Evolutionary conservation across 2,888 invertebrate genomes (phyloP).

Genomic region (Atethmia centrago): DNA sequence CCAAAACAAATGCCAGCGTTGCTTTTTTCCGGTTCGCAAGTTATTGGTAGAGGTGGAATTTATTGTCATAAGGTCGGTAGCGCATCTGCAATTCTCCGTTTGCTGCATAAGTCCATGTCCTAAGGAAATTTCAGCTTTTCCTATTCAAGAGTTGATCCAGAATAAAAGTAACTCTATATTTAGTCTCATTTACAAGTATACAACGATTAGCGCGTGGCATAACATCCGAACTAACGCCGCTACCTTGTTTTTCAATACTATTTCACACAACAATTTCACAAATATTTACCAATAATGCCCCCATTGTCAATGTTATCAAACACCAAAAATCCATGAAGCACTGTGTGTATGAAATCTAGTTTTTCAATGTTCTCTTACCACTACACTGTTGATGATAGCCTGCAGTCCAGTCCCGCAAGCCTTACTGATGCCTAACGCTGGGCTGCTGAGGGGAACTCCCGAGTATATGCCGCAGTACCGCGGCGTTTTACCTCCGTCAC

Average conservation of each 20-base stretch:
- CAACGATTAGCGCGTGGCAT: too few species aligned
- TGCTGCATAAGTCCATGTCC: background rate
- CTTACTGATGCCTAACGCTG: conserved; percentile 97
- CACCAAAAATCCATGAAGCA: too few species aligned
- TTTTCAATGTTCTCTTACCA: conserved; percentile 89
- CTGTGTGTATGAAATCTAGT: background rate
- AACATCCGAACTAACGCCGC: too few species aligned
- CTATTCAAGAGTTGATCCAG: background rate
- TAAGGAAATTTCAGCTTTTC: background rate
- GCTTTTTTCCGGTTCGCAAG: background rate
- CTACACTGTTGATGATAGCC: conserved; percentile 95
- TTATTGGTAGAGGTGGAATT: background rate
- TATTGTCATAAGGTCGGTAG: background rate
- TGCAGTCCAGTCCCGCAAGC: conserved; percentile 99
- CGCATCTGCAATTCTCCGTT: too few species aligned
- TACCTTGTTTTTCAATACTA: too few species aligned
- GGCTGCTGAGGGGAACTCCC: conserved; percentile 95
- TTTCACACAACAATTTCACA: too few species aligned
- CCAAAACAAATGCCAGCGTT: background rate
- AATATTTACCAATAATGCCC: too few species aligned
- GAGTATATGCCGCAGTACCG: conserved; percentile 95
- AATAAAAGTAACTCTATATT: background rate
- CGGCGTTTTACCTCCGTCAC: conserved; percentile 96
- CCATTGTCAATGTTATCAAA: too few species aligned
- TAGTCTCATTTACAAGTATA: background rate